Evolutionary conservation across 2,797 vertebrate genomes (phyloP), one percentile per base, ranked within the genome.

Genomic region (Gobionotothen gibberifrons): DNA sequence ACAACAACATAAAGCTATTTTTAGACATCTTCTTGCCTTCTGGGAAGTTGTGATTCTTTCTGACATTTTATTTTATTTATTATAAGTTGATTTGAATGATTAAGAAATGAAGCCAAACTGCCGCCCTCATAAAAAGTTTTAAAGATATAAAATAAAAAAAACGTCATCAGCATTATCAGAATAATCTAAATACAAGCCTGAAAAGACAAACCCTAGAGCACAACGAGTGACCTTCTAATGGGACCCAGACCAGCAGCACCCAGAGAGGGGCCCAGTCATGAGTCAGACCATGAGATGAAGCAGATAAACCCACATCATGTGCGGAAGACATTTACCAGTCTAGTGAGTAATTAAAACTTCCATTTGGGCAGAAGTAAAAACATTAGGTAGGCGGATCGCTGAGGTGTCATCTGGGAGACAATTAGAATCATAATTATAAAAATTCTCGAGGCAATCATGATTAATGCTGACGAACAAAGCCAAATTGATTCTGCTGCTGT

Each of bases 261-360:
- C 32, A 55, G 19, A 62, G 64, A 53, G 60, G 62, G 49, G 62
- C 29, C 36, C 0, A 36, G 42, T 56, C 36, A 42, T 75, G 74
- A 78, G 65, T 78, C 51, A 69, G 3, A 68, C 46, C 54, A 56
- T 47, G 70, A 74, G 65, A 64, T 46, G 46, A 53, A 74, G 61
- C 61, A 60, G 65, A 72, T 44, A 64, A 80, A 74, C 79, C 71
- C 76, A 69, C 79, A 42, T 26, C 5, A 43, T 14, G 65, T 21
- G 29, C 19, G 64, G 67, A 58, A 48, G 58, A 74, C 43, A 76
- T 67, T 52, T 70, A 57, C 64, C 74, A 49, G 76, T 69, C 76
- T 72, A 60, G 39, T 78, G 81, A 81, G 65, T 84, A 72, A 83
- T 71, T 71, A 42, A 73, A 76, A 78, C 75, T 57, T 73, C 61